These are phyloP conservation scores for Seriola rivoliana DNA, from an alignment of 2,113 vertebrate species.

Conservation along the genomic window DNA sequence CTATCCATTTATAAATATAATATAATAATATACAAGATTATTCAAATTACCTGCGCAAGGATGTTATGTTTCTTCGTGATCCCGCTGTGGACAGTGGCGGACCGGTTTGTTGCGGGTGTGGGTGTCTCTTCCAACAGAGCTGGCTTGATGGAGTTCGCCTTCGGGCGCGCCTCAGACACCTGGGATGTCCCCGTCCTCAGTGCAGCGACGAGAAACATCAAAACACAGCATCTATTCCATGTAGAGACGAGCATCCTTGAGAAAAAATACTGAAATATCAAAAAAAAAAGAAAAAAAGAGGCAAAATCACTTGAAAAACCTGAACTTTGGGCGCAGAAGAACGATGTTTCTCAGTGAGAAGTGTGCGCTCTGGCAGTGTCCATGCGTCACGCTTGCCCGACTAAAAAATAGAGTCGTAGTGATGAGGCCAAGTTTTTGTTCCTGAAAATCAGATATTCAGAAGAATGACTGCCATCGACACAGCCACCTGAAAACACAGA, in stretches of 20 bases:
- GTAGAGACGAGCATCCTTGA: slow-evolving; percentile 85
- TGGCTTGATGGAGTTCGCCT: slow-evolving; percentile 96
- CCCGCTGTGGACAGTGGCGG: slow-evolving; percentile 83
- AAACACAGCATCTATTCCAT: slow-evolving; percentile 88
- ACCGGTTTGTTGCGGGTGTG: slow-evolving; percentile 88
- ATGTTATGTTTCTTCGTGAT: slow-evolving; percentile 91
- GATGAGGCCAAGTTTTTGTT: slow-evolving; percentile 29
- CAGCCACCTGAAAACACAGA: slow-evolving; percentile 33
- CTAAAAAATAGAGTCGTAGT: slow-evolving; percentile 11
- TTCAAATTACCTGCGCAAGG: slow-evolving; percentile 87
- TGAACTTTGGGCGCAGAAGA: slow-evolving; percentile 8
- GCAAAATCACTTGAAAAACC: neutral
- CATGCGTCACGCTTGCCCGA: slow-evolving; percentile 56
- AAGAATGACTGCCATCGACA: slow-evolving; percentile 53
- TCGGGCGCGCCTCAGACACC: slow-evolving; percentile 86
- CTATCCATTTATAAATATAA: neutral
- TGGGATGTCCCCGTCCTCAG: slow-evolving; percentile 90
- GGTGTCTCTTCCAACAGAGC: slow-evolving; percentile 87
- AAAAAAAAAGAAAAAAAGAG: neutral
- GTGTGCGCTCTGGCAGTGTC: slow-evolving; percentile 60
- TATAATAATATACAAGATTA: too few species aligned
- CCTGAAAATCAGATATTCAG: slow-evolving; percentile 53
- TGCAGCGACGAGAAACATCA: slow-evolving; percentile 89
- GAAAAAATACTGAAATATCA: slow-evolving; percentile 28
- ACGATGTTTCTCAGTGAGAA: slow-evolving; percentile 36